Base-by-base conservation (phyloP, 1,140 invertebrate species). In the Drosophila pallidifrons region DNA sequence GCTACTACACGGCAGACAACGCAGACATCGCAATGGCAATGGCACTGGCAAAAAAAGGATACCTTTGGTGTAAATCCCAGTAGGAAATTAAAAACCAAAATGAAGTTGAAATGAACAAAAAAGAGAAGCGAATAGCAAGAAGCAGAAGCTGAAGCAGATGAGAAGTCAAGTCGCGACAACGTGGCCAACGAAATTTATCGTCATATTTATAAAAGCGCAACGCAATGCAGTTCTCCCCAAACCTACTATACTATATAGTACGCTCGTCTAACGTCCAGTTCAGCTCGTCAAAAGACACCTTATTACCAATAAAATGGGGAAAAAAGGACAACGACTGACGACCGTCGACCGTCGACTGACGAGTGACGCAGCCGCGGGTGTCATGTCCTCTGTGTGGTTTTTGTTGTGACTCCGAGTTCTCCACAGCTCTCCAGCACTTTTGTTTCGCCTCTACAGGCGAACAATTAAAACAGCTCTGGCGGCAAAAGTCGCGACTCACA, bases 61-160 rank as follows among this genome's bases (percentile, higher is more conserved):
- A 88, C 83, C 81, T 89, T 89, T 89, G 83, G 67, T 74, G 80
- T 72, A 85, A 89, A 89, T 89, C 85, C 81, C 85, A 79, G 81
- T 76, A 89, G 85, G 85, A 89, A 89, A 89, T 89, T 89, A 89
- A 89, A 89, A 89, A 71, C 85, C 85, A 85, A 89, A 89, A 89
- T 89, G 85, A 89, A 88, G 75, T 85, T 70, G 66, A 79, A 88
- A 65, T 69, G 77, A 75, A 25, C 20, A 25, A 51, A 66, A 69
- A 10, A 49, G 20, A 28, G 46, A 32, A 52, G 20, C 3, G 20
- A 25, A 25, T 0, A 25, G 3, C 3, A 13, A 28, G 11, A 10
- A 51, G 25, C 30, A 60, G 35, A 54, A 43, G n/a, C 15, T 16
- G 47, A 10, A 61, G 65, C 35, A 38, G 35, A 8, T 10, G 35